These are phyloP conservation scores for Columba janthina DNA, from an alignment of 2,113 vertebrate genomes.

Conservation along the genomic window DNA sequence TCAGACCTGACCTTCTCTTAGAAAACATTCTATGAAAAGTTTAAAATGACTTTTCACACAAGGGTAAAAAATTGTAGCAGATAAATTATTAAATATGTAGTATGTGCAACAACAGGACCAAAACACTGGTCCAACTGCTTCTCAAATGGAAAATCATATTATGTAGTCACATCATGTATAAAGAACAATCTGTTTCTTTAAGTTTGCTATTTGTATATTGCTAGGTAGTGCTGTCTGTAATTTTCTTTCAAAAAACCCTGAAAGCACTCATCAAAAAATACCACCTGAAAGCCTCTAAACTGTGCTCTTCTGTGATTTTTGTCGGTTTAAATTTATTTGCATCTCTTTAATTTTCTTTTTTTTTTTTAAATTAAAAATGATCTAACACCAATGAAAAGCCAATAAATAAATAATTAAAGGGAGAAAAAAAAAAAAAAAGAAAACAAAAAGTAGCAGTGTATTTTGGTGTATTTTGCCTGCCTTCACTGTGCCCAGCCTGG, in stretches of 20 bases:
- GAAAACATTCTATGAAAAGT: constrained; percentile 9
- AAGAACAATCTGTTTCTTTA: not conserved
- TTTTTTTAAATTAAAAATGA: not conserved
- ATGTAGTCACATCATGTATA: not conserved
- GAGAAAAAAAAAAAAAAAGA: no score
- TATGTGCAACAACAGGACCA: not conserved
- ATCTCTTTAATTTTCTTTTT: not conserved
- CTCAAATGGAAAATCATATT: not conserved
- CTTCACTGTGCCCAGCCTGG: not conserved
- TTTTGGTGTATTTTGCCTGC: not conserved
- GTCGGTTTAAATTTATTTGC: not conserved
- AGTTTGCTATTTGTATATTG: not conserved
- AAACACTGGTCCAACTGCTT: not conserved
- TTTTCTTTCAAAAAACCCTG: not conserved
- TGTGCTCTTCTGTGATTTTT: not conserved
- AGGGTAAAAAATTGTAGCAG: not conserved
- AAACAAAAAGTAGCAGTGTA: no score
- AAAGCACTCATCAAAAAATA: not conserved
- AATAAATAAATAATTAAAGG: not conserved
- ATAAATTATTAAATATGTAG: not conserved
- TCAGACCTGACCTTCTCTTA: constrained; percentile 9
- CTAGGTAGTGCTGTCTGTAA: not conserved
- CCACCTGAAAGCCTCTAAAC: not conserved
- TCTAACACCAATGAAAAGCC: not conserved
- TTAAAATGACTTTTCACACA: not conserved